Conservation (phyloP, 2,113 vertebrate genomes). For the Pithys albifrons region DNA sequence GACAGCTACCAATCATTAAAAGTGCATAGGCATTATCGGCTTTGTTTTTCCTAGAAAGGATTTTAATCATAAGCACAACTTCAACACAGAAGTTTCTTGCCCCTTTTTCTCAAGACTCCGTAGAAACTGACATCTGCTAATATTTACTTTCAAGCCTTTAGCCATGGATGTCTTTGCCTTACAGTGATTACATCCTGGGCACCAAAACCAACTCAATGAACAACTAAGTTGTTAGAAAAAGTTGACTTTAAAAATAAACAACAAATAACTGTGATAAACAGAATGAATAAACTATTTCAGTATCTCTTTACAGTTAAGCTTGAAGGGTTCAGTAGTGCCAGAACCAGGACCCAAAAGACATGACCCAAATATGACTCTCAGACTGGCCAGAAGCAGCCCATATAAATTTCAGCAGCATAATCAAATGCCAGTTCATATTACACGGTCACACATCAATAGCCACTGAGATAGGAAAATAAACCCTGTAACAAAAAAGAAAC, state of each 20-base stretch:
- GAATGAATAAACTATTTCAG: background rate
- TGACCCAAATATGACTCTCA: background rate
- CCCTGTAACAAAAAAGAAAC: too few species aligned
- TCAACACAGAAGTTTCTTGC: background rate
- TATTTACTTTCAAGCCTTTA: background rate
- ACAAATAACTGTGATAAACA: background rate
- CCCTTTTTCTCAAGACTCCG: background rate
- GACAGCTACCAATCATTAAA: background rate
- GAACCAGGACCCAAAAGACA: background rate
- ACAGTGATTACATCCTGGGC: background rate
- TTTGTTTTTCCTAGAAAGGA: background rate
- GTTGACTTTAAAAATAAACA: background rate
- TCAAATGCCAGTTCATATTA: background rate
- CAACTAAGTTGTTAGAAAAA: background rate
- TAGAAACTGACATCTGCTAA: background rate
- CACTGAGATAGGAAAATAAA: background rate
- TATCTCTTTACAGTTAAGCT: background rate
- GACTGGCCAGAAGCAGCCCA: background rate
- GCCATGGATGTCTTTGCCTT: background rate
- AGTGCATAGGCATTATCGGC: background rate
- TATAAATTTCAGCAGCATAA: background rate
- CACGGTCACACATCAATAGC: background rate
- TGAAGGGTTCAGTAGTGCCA: background rate
- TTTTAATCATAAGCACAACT: background rate
- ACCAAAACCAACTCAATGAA: background rate